A percentile compares a stretch with the other conserved stretches of the same genome.
phyloP scores from a whole-genome alignment of 2,113 vertebrate species.

The Oxyura jamaicensis region DNA sequence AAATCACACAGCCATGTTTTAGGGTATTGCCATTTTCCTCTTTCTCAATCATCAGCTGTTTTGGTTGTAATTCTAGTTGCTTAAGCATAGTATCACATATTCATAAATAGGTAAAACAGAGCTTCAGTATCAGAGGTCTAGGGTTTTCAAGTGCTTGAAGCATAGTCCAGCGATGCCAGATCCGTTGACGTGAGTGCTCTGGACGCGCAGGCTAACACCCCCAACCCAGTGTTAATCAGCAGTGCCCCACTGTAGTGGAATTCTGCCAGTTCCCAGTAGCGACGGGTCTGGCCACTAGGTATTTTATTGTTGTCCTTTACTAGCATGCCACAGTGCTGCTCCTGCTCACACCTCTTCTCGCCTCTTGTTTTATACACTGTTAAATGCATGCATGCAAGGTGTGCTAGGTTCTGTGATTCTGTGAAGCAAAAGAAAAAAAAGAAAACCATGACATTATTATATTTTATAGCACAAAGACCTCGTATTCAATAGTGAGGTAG shows the following conservation, averaged over 20 bases:
- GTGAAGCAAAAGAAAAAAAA: not conserved
- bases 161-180: not conserved
- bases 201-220: not conserved
- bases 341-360: slow-evolving; percentile 37
- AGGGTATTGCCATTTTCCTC: slow-evolving; percentile 73
- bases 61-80: slow-evolving; percentile 61
- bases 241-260: not conserved
- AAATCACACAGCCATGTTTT: slow-evolving; percentile 69
- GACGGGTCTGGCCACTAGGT: not conserved
- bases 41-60: slow-evolving; percentile 52
- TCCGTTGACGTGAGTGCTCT: not conserved
- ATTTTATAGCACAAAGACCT: not conserved
- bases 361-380: not conserved
- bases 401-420: not conserved
- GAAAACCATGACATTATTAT: not conserved
- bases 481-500: not conserved
- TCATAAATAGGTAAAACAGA: slow-evolving; percentile 52
- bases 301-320: slow-evolving; percentile 69
- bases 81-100: slow-evolving; percentile 50
- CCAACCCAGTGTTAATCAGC: not conserved
- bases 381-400: not conserved
- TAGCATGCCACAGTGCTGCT: slow-evolving; percentile 81
- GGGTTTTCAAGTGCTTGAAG: slow-evolving; percentile 27
- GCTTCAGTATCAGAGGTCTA: slow-evolving; percentile 54
- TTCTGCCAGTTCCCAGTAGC: not conserved